Percentiles rank a stretch among this genome's conserved stretches.
Evolutionary conservation across 2,888 invertebrate genomes (phyloP).

Genomic region (Xestia xanthographa): DNA sequence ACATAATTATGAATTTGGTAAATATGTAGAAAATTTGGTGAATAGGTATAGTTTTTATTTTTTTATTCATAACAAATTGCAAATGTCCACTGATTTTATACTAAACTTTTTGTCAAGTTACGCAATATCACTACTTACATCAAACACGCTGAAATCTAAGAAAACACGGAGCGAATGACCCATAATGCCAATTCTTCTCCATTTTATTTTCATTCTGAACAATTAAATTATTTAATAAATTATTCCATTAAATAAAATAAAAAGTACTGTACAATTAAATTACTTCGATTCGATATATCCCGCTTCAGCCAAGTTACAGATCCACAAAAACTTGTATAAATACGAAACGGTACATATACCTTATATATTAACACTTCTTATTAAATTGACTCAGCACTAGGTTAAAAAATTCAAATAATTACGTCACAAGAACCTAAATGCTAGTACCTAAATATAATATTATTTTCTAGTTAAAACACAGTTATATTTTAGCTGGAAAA

Average conservation of each 20-base stretch:
- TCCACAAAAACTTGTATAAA: background rate
- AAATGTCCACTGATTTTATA: background rate
- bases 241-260: too few relatives aligned
- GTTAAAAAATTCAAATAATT: too few relatives aligned
- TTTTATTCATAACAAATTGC: background rate
- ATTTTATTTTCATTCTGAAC: background rate
- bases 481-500: background rate
- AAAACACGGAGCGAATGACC: background rate
- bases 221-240: too few relatives aligned
- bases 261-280: background rate
- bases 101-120: background rate
- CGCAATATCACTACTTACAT: background rate
- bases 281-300: background rate
- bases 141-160: background rate
- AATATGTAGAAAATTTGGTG: background rate
- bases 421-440: too few relatives aligned
- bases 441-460: background rate
- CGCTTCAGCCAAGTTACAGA: background rate
- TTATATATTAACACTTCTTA: too few relatives aligned
- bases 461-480: background rate
- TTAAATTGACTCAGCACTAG: too few relatives aligned
- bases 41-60: too few relatives aligned
- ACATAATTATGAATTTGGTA: background rate
- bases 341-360: too few relatives aligned
- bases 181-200: background rate